These are phyloP conservation scores for Augochlorella aurata DNA, from an alignment of 2,888 invertebrate genomes.

Conservation along the genomic window DNA sequence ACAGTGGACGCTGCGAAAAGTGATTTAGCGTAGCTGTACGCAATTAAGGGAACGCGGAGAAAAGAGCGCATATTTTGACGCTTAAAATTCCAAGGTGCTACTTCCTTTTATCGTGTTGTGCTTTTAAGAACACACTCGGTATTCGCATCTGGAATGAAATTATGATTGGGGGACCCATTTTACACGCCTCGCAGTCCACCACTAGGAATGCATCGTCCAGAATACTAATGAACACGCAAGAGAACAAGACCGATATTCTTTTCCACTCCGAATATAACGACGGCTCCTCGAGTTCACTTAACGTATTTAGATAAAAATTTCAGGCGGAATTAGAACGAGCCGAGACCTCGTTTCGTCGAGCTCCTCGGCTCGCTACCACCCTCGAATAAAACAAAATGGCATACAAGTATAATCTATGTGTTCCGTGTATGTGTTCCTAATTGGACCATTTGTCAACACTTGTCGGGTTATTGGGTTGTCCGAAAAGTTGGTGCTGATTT, in stretches of 20 bases:
- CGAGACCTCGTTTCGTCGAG: slow-evolving; percentile 28
- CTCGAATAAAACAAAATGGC: not conserved
- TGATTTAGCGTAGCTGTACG: slow-evolving; percentile 14
- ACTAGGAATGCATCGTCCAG: slow-evolving; percentile 56
- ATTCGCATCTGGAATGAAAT: slow-evolving; percentile 58
- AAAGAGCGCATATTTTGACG: slow-evolving; percentile 4
- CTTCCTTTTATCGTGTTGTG: slow-evolving; percentile 19
- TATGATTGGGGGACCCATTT: slow-evolving; percentile 55
- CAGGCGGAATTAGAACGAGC: slow-evolving; percentile 49
- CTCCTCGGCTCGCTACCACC: not conserved
- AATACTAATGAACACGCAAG: slow-evolving; percentile 63
- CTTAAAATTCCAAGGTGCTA: slow-evolving; percentile 15
- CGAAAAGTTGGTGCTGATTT: not conserved
- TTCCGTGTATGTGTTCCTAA: not conserved
- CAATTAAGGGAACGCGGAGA: slow-evolving; percentile 26
- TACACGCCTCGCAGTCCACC: slow-evolving; percentile 49
- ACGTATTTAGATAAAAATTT: slow-evolving; percentile 50
- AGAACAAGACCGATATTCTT: slow-evolving; percentile 69
- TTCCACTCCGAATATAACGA: slow-evolving; percentile 49
- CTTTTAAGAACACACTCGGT: slow-evolving; percentile 49
- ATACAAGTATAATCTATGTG: not conserved
- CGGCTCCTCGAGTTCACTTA: slow-evolving; percentile 40
- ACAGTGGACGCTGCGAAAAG: not conserved
- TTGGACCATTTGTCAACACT: not conserved
- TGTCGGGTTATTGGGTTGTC: not conserved